Evolutionary conservation across 2,113 vertebrate genomes (phyloP).

Genomic region (Burhinus oedicnemus): DNA sequence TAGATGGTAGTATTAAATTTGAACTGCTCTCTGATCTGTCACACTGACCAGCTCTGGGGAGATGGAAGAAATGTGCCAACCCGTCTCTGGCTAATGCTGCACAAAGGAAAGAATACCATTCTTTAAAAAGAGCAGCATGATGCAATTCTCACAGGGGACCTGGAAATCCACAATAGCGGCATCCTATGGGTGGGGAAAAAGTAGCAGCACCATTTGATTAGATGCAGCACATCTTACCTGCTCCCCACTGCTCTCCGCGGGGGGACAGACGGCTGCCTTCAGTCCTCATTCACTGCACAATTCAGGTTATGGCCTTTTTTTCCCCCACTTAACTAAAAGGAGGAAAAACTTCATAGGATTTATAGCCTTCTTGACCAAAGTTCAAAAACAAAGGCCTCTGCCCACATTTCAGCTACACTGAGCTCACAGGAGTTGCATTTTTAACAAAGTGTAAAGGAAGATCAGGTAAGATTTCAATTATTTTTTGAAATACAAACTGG

Average conservation of each 20-base stretch:
- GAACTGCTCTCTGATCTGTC: not conserved
- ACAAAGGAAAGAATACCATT: not conserved
- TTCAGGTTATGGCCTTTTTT: not conserved
- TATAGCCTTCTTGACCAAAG: slow-evolving; percentile 1
- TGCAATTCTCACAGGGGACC: not conserved
- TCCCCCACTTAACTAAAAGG: not conserved
- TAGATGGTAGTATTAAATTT: not conserved
- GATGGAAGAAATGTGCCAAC: not conserved
- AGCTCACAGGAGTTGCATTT: not conserved
- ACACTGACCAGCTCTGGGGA: not conserved
- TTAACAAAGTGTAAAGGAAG: not conserved
- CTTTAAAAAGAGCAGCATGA: not conserved
- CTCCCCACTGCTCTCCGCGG: not conserved
- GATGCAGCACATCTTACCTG: not conserved
- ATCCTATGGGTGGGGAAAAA: not conserved
- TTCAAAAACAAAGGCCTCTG: not conserved
- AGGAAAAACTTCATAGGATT: not conserved
- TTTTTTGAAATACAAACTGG: not conserved
- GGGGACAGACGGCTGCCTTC: not conserved
- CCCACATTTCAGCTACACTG: not conserved
- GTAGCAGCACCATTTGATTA: not conserved
- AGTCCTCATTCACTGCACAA: not conserved
- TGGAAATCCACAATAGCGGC: not conserved
- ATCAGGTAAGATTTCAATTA: not conserved
- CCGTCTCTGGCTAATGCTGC: not conserved